These are phyloP conservation scores for Miichthys miiuy DNA, from an alignment of 2,797 vertebrate genomes.

Conservation along the genomic window DNA sequence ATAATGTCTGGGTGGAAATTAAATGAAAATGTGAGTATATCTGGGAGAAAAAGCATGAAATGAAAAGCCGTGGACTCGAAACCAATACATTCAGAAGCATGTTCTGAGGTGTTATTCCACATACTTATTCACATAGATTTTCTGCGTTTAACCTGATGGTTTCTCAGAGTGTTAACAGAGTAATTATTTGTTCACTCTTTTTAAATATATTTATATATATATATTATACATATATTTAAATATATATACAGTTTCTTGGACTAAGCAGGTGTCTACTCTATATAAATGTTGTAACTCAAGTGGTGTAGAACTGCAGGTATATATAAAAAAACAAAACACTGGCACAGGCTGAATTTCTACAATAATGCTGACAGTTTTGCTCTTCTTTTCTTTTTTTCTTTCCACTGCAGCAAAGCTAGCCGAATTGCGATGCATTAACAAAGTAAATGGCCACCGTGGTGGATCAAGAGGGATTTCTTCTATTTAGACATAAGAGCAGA, in stretches of 20 bases:
- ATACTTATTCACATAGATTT: neutral
- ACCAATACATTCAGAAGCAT: neutral
- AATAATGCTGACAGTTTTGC: slow-evolving; percentile 37
- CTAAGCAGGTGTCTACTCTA: neutral
- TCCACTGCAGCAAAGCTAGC: slow-evolving; percentile 44
- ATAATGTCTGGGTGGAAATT: neutral
- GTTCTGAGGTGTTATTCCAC: neutral
- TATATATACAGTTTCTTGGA: neutral
- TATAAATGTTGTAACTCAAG: slow-evolving; percentile 14
- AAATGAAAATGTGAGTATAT: neutral
- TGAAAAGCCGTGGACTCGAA: neutral
- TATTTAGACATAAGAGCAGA: slow-evolving; percentile 19
- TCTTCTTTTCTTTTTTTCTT: slow-evolving; percentile 29
- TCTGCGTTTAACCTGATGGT: neutral
- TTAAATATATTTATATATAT: no score
- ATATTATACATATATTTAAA: no score
- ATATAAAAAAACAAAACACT: slow-evolving; percentile 43
- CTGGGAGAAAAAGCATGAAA: neutral
- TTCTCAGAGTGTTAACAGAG: neutral
- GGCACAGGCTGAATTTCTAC: slow-evolving; percentile 29
- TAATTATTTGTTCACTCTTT: neutral
- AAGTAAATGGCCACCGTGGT: slow-evolving; percentile 39
- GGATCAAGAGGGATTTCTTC: slow-evolving; percentile 42
- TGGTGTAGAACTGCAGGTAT: neutral
- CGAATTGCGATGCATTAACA: slow-evolving; percentile 47